These are phyloP conservation scores for Drosophila subsilvestris DNA, from an alignment of 2,888 invertebrate species.

Conservation along the genomic window DNA sequence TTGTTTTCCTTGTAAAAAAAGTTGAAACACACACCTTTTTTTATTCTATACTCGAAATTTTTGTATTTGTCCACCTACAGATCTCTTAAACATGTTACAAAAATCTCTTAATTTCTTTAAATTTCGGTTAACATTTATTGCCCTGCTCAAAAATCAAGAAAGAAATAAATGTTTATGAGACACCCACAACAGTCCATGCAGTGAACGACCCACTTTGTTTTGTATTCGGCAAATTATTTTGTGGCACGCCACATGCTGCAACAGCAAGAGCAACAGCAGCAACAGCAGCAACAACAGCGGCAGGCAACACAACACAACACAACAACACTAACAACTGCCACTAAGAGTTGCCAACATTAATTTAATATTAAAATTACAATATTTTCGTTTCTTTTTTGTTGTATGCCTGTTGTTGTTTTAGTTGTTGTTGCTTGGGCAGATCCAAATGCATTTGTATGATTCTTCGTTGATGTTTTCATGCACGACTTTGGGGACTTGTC, in stretches of 20 bases:
- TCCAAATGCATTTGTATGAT: constrained; percentile 34
- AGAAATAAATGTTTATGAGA: constrained; percentile 40
- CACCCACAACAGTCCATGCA: constrained; percentile 38
- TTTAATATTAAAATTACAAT: constrained; percentile 63
- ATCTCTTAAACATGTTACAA: constrained; percentile 13
- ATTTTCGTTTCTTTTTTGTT: constrained; percentile 37
- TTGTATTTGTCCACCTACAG: background rate
- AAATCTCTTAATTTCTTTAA: constrained; percentile 35
- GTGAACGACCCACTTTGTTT: constrained; percentile 52
- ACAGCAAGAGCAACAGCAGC: constrained; percentile 5
- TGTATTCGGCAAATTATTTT: constrained; percentile 56
- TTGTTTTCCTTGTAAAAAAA: too few species aligned
- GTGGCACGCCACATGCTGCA: constrained; percentile 59
- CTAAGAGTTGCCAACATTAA: constrained; percentile 51
- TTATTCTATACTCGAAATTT: background rate
- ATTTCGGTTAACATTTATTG: constrained; percentile 27
- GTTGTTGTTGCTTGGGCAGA: constrained; percentile 41
- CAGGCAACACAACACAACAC: constrained; percentile 28
- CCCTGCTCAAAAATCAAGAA: background rate
- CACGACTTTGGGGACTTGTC: constrained; percentile 39
- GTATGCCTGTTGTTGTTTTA: constrained; percentile 9
- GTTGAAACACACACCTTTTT: too few species aligned
- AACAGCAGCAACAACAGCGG: background rate
- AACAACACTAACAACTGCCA: constrained; percentile 15
- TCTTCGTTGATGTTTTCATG: constrained; percentile 44